phyloP scores from a whole-genome alignment of 2,113 vertebrate genomes.

The Argyrosomus japonicus region DNA sequence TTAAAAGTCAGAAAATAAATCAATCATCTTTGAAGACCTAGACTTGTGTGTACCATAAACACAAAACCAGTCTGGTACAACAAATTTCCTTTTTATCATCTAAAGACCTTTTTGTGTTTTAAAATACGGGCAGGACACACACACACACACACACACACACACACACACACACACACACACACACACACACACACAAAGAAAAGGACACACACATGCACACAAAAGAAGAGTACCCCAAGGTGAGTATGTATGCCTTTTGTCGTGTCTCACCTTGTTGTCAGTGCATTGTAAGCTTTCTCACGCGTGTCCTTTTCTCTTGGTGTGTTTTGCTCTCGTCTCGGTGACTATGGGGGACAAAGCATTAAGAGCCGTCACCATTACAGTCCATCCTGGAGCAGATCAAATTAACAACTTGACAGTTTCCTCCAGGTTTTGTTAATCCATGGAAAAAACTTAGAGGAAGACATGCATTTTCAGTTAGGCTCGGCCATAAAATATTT shows the following conservation, averaged over 20 bases:
- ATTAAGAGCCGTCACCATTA: slow-evolving; percentile 61
- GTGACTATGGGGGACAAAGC: slow-evolving; percentile 52
- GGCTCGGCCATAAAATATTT: slow-evolving; percentile 15
- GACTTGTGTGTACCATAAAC: slow-evolving; percentile 28
- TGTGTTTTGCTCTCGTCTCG: slow-evolving; percentile 29
- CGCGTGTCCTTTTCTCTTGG: slow-evolving; percentile 51
- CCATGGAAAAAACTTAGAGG: slow-evolving; percentile 22
- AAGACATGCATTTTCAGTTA: slow-evolving; percentile 24
- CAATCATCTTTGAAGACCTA: slow-evolving; percentile 23
- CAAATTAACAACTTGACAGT: slow-evolving; percentile 46
- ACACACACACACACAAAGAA: background rate
- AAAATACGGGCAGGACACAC: slow-evolving; percentile 12
- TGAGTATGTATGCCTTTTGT: slow-evolving; percentile 13
- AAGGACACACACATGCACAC: slow-evolving; percentile 1
- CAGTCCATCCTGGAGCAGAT: slow-evolving; percentile 57
- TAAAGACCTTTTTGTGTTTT: slow-evolving; percentile 36
- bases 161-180: slow-evolving; percentile 7
- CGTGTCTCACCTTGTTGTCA: slow-evolving; percentile 70
- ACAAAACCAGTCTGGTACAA: background rate
- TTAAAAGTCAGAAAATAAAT: slow-evolving; percentile 37
- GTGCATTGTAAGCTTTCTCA: slow-evolving; percentile 72
- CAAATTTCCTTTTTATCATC: slow-evolving; percentile 40
- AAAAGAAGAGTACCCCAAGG: slow-evolving; percentile 19
- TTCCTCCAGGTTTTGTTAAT: slow-evolving; percentile 45
- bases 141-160: background rate